Conservation (phyloP, 2,113 vertebrate genomes). For the Amphiprion percula region DNA sequence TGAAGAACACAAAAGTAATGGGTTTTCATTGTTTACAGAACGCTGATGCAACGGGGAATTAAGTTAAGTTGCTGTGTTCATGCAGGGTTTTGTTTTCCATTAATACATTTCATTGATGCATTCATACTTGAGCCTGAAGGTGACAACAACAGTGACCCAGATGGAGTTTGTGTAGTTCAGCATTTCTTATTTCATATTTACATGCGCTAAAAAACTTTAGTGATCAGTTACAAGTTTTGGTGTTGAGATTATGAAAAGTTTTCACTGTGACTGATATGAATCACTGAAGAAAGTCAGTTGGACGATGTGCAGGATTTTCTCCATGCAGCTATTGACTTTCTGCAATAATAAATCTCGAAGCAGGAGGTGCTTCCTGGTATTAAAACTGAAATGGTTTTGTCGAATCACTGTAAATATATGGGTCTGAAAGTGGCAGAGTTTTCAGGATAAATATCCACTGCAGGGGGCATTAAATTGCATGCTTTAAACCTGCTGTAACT, state of each 20-base stretch:
- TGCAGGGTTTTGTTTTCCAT: constrained; percentile 21
- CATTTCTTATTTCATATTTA: constrained; percentile 24
- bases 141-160: not conserved
- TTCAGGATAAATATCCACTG: not conserved
- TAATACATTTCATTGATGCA: not conserved
- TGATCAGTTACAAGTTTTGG: constrained; percentile 8
- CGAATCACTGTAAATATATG: not conserved
- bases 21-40: not conserved
- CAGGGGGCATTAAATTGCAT: not conserved
- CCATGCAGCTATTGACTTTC: constrained; percentile 27
- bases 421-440: not conserved
- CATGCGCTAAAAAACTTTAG: constrained; percentile 15
- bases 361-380: not conserved
- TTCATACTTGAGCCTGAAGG: not conserved
- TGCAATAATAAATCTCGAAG: constrained; percentile 31
- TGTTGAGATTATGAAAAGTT: constrained; percentile 23
- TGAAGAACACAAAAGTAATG: not conserved
- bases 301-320: constrained; percentile 24
- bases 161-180: not conserved
- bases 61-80: not conserved
- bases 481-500: not conserved
- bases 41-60: not conserved
- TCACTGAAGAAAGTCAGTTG: constrained; percentile 44
- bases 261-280: constrained; percentile 19
- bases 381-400: constrained; percentile 43